Conservation (phyloP, 2,113 vertebrate genomes). For the Empidonax alnorum region DNA sequence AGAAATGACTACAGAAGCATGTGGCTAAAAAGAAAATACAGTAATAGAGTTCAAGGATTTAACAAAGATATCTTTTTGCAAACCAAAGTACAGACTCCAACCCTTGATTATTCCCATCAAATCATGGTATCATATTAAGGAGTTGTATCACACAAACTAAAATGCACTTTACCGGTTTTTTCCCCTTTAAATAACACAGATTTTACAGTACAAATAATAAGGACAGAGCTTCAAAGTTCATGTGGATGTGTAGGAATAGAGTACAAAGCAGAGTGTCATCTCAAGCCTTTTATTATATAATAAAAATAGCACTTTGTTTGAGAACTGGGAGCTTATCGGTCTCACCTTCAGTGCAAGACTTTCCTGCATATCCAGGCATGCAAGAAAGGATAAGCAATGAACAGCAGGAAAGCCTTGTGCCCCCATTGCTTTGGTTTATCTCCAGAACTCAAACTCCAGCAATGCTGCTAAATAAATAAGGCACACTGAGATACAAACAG, state of each 20-base stretch:
- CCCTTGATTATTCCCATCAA: conserved; percentile 24
- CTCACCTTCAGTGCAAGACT: neutral
- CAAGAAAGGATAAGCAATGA: neutral
- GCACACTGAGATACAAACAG: neutral
- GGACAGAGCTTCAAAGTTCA: neutral
- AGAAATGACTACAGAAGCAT: neutral
- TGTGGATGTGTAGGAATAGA: neutral
- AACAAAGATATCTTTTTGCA: conserved; percentile 8
- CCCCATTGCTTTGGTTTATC: neutral
- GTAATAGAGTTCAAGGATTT: neutral
- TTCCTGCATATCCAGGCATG: neutral
- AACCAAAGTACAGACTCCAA: conserved; percentile 41
- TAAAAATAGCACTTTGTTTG: neutral
- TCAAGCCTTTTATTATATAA: neutral
- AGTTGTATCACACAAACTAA: conserved; percentile 26
- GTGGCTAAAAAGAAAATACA: neutral
- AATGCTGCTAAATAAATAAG: neutral
- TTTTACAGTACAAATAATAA: conserved; percentile 14
- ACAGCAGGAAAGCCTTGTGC: neutral
- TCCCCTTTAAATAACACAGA: neutral
- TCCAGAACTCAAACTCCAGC: conserved; percentile 9
- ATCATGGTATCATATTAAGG: conserved; percentile 36
- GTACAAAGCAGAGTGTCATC: neutral
- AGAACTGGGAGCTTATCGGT: neutral
- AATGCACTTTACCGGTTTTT: neutral